Conservation (phyloP, 2,113 vertebrate genomes). For the Mellivora capensis region DNA sequence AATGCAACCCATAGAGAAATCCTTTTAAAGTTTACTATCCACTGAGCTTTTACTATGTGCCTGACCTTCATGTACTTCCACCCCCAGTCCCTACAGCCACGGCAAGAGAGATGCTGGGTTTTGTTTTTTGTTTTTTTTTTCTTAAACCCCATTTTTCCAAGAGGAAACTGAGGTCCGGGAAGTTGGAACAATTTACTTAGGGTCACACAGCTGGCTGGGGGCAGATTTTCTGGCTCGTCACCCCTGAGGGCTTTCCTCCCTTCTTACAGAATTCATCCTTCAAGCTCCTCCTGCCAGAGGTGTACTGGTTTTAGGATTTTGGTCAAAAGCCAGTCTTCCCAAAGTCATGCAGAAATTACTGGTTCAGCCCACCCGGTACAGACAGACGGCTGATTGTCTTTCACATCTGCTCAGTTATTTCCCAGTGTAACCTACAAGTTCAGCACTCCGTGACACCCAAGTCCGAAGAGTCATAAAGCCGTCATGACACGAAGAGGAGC, state of each 20-base stretch:
- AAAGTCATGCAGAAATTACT: background rate
- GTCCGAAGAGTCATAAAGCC: background rate
- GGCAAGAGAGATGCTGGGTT: accelerated
- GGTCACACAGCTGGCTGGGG: accelerated
- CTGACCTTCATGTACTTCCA: background rate
- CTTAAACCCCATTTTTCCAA: background rate
- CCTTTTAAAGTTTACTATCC: background rate
- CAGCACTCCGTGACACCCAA: background rate
- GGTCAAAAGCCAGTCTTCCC: background rate
- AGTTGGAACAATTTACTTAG: background rate
- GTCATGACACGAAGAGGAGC: background rate
- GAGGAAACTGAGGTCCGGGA: background rate
- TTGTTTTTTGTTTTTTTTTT: no score
- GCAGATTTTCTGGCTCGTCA: background rate
- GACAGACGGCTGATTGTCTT: background rate
- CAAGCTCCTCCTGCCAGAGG: background rate
- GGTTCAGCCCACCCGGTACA: background rate
- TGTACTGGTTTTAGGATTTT: background rate
- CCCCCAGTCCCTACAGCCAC: accelerated
- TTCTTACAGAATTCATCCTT: background rate
- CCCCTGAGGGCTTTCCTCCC: background rate
- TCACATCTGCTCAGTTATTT: accelerated
- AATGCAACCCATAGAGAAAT: background rate
- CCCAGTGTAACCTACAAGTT: background rate
- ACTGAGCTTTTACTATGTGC: background rate